phyloP scores from a whole-genome alignment of 1,140 invertebrate genomes.

The Lethrus apterus region DNA sequence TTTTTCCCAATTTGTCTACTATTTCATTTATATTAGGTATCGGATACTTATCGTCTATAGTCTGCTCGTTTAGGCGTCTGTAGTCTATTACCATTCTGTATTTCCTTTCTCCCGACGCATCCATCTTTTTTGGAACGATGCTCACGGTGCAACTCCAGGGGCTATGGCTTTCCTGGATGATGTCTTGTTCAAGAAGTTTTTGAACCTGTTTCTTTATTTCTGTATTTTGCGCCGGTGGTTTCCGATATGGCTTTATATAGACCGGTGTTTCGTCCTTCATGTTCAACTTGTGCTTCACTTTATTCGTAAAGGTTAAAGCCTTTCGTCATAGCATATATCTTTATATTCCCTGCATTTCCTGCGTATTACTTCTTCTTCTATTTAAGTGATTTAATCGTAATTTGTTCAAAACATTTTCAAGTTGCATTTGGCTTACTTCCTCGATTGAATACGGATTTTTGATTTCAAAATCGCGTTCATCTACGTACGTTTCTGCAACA shows the following conservation, averaged over 20 bases:
- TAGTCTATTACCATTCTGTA: conserved; percentile 37
- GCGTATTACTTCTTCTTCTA: neutral
- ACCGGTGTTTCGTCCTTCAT: conserved; percentile 12
- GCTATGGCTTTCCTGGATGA: conserved; percentile 15
- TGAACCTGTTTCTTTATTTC: conserved; percentile 25
- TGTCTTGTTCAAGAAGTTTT: conserved; percentile 19
- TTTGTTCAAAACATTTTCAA: too few relatives aligned
- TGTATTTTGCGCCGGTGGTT: conserved; percentile 17
- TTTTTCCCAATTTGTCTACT: conserved; percentile 39
- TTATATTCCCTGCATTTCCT: conserved; percentile 6
- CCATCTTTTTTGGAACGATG: conserved; percentile 26
- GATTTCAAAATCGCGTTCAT: neutral
- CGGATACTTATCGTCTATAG: conserved; percentile 40
- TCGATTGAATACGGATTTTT: neutral
- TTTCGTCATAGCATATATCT: conserved; percentile 5
- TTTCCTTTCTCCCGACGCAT: conserved; percentile 25
- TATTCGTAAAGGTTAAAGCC: conserved; percentile 3
- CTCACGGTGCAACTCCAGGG: conserved; percentile 21
- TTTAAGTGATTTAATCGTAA: too few relatives aligned
- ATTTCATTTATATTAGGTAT: conserved; percentile 45
- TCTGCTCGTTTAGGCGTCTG: conserved; percentile 35
- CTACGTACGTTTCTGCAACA: neutral
- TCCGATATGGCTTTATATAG: conserved; percentile 20
- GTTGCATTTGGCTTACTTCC: too few relatives aligned
- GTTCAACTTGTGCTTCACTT: conserved; percentile 3